Conservation (phyloP, 1,140 invertebrate genomes). For the Himalopsyche phryganea region DNA sequence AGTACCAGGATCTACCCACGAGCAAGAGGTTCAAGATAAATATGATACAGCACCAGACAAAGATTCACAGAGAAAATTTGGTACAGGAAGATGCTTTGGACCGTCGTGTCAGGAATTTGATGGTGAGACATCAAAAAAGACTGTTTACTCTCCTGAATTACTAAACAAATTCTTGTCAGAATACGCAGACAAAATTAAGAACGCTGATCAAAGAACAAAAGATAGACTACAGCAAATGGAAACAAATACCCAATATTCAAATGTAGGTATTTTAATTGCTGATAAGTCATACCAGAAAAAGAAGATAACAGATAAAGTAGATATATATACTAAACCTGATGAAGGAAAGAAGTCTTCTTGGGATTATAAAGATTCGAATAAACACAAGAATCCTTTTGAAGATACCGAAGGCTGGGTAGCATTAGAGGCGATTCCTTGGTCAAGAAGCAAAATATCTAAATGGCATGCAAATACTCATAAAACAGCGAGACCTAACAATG, state of each 20-base stretch:
- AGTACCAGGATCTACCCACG: conserved; percentile 49
- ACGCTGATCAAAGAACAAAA: conserved; percentile 47
- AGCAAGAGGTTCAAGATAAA: conserved; percentile 37
- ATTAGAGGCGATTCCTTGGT: conserved; percentile 73
- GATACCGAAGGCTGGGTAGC: conserved; percentile 74
- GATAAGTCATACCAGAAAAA: conserved; percentile 38
- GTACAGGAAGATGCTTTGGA: conserved; percentile 43
- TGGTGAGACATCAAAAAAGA: conserved; percentile 31
- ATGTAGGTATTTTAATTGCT: conserved; percentile 40
- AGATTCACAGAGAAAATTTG: conserved; percentile 22
- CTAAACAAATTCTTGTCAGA: conserved; percentile 57
- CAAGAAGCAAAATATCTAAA: conserved; percentile 73
- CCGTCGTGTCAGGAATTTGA: conserved; percentile 45
- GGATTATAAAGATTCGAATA: conserved; percentile 52
- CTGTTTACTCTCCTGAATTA: conserved; percentile 45
- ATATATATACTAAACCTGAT: conserved; percentile 40
- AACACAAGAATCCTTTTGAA: conserved; percentile 59
- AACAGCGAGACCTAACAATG: conserved; percentile 44
- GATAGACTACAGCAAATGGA: conserved; percentile 47
- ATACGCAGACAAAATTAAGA: conserved; percentile 57
- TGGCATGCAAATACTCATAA: conserved; percentile 63
- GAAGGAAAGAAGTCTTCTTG: conserved; percentile 48
- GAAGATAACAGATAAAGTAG: conserved; percentile 35
- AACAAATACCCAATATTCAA: conserved; percentile 44
- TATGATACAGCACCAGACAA: neutral